A percentile compares a stretch with the other conserved stretches of the same genome.
phyloP scores from a whole-genome alignment of 2,797 vertebrate genomes.

The Chaetodon trifasciatus region DNA sequence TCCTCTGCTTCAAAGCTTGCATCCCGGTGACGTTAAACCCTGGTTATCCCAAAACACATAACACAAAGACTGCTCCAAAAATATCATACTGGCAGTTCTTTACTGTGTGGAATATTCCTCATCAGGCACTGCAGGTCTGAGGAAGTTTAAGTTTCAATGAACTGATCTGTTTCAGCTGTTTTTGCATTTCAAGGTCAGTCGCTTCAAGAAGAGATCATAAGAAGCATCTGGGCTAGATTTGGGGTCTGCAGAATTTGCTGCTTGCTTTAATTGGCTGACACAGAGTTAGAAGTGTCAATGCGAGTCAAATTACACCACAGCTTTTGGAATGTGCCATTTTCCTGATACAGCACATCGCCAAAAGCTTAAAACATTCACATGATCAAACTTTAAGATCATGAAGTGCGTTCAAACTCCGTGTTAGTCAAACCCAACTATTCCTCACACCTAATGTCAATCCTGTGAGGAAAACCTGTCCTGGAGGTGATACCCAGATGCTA shows the following conservation, averaged over 20 bases:
- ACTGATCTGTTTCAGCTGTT: conserved; percentile 9
- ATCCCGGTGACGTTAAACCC: conserved; percentile 47
- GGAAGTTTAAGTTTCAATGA: conserved; percentile 21
- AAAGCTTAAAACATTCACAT: background rate
- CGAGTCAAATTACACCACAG: background rate
- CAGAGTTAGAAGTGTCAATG: background rate
- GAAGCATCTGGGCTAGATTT: background rate
- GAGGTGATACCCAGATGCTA: conserved; percentile 18
- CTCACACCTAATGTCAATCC: conserved; percentile 5
- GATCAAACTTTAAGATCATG: background rate
- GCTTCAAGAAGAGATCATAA: conserved; percentile 5
- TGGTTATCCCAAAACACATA: conserved; percentile 18
- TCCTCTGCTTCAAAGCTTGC: conserved; percentile 35
- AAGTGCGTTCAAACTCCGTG: background rate
- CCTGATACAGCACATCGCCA: background rate
- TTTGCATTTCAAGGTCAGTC: conserved; percentile 29
- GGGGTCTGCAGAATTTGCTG: background rate
- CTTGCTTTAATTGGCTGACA: conserved; percentile 18
- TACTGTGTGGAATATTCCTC: conserved; percentile 27
- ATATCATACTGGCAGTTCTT: conserved; percentile 6
- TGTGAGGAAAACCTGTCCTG: conserved; percentile 17
- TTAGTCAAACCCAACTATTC: conserved; percentile 2
- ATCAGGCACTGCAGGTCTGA: conserved; percentile 15
- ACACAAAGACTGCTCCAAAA: conserved; percentile 34
- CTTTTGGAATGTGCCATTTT: conserved; percentile 11